phyloP scores from a whole-genome alignment of 1,140 invertebrate genomes.

The Andrena cerasifolii region DNA sequence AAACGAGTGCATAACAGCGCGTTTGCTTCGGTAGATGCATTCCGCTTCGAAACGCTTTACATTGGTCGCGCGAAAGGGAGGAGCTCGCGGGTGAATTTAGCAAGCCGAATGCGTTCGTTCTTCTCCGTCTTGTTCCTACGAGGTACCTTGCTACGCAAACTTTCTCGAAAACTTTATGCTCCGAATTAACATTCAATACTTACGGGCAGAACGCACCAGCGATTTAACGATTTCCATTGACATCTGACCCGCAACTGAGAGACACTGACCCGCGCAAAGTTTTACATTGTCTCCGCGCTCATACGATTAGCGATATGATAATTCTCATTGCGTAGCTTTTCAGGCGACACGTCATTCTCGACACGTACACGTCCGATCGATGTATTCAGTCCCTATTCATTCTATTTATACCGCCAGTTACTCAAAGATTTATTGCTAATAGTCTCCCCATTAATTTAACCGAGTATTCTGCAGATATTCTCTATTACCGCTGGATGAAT shows the following conservation, averaged over 20 bases:
- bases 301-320: slow-evolving; percentile 8
- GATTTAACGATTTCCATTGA: neutral
- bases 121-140: too few species aligned
- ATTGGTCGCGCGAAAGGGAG: too few species aligned
- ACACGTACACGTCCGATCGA: neutral
- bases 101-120: too few species aligned
- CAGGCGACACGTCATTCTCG: neutral
- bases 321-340: neutral
- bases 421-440: neutral
- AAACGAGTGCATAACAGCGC: slow-evolving; percentile 28
- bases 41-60: neutral
- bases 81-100: too few species aligned
- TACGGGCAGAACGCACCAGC: neutral
- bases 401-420: neutral
- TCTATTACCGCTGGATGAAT: too few species aligned
- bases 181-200: neutral
- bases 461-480: too few species aligned
- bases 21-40: slow-evolving; percentile 10
- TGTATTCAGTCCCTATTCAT: neutral
- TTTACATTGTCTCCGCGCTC: neutral
- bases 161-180: too few species aligned
- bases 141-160: too few species aligned
- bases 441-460: neutral
- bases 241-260: neutral
- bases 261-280: neutral